phyloP scores from a whole-genome alignment of 2,113 vertebrate species.

The human region DNA sequence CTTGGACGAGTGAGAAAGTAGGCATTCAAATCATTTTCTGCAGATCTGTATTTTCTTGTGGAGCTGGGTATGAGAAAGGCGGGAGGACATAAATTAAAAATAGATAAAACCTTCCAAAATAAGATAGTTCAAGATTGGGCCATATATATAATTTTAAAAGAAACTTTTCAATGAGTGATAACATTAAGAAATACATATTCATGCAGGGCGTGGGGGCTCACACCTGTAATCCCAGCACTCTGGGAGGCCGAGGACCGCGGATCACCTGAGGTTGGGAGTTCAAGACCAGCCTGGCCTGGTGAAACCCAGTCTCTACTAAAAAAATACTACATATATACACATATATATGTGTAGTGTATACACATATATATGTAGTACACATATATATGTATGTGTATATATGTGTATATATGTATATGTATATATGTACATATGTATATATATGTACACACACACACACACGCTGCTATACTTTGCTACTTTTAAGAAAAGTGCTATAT shows the following conservation, averaged over 20 bases:
- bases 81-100: neutral
- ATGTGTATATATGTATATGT: no score
- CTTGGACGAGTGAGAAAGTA: neutral
- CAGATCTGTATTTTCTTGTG: constrained; percentile 7
- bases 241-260: neutral
- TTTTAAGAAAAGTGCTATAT: neutral
- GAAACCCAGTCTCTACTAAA: no score
- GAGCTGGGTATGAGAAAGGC: neutral
- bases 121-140: neutral
- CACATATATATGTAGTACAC: no score
- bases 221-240: neutral
- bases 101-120: constrained; percentile 36
- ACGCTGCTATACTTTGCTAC: neutral
- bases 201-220: neutral
- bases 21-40: neutral
- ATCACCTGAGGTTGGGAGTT: no score
- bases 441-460: neutral
- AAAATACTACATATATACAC: no score
- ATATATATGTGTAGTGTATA: no score
- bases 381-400: no score
- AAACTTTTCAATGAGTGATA: neutral
- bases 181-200: neutral
- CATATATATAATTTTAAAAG: neutral
- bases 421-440: no score
- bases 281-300: no score